phyloP scores from a whole-genome alignment of 1,140 invertebrate species.

The Drosophila serrata region DNA sequence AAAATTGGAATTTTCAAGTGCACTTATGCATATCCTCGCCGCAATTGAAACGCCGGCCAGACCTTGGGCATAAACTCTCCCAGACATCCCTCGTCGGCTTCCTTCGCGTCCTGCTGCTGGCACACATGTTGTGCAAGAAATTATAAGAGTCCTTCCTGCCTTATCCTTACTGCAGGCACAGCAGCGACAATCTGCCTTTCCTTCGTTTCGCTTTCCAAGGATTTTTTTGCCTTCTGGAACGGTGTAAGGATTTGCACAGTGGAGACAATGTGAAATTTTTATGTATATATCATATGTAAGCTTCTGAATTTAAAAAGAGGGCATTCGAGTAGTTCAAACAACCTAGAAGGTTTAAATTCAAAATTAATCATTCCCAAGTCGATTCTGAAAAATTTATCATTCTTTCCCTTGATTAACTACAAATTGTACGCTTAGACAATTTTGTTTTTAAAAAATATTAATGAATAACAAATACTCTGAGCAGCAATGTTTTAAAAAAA shows the following conservation, averaged over 20 bases:
- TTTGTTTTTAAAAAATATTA: too few relatives aligned
- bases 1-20: slow-evolving; percentile 64
- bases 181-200: slow-evolving; percentile 30
- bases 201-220: neutral
- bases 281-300: neutral
- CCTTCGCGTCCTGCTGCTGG: slow-evolving; percentile 16
- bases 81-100: slow-evolving; percentile 14
- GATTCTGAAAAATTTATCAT: too few relatives aligned
- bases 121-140: slow-evolving; percentile 53
- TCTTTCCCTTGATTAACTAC: too few relatives aligned
- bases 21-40: slow-evolving; percentile 78
- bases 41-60: slow-evolving; percentile 62
- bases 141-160: slow-evolving; percentile 60
- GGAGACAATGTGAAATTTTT: neutral
- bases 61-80: slow-evolving; percentile 26
- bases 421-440: too few relatives aligned
- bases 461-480: too few relatives aligned
- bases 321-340: neutral
- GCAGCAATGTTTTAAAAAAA: too few relatives aligned
- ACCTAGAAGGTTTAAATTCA: neutral
- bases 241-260: neutral
- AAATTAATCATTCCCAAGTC: neutral
- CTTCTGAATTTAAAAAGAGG: neutral
- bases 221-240: slow-evolving; percentile 12
- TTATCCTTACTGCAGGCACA: slow-evolving; percentile 59